Conservation (phyloP, 2,113 vertebrate species). For the Seriola quinqueradiata region DNA sequence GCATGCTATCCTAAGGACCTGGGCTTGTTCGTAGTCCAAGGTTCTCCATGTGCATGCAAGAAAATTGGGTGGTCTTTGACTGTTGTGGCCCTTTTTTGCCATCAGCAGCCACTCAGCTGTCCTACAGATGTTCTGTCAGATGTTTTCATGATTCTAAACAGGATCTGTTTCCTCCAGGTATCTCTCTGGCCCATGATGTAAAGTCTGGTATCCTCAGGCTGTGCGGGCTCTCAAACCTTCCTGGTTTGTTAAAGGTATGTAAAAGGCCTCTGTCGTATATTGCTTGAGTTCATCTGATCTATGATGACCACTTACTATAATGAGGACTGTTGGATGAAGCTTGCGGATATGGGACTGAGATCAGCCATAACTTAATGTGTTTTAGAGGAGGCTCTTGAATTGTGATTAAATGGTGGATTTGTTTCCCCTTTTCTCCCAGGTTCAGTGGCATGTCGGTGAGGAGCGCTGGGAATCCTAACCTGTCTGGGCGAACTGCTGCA, state of each 20-base stretch:
- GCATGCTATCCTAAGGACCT: conserved; percentile 75
- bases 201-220: background rate
- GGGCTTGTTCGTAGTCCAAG: conserved; percentile 66
- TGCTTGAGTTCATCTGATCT: conserved; percentile 72
- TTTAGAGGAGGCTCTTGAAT: accelerated
- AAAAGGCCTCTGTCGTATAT: no score
- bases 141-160: background rate
- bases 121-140: conserved; percentile 73
- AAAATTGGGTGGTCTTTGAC: conserved; percentile 87
- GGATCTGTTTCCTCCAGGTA: background rate
- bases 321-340: conserved; percentile 89
- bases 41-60: conserved; percentile 88
- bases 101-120: conserved; percentile 86
- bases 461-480: background rate
- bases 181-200: accelerated
- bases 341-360: conserved; percentile 95
- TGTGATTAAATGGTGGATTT: background rate
- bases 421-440: conserved; percentile 7
- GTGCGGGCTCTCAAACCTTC: accelerated
- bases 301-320: conserved; percentile 81
- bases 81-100: conserved; percentile 77
- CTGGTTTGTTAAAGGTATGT: conserved; percentile 33
- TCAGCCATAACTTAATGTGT: conserved; percentile 9
- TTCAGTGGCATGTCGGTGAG: background rate
- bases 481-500: background rate